Conservation (phyloP, 2,888 invertebrate species). For the Conistra vaccinii region DNA sequence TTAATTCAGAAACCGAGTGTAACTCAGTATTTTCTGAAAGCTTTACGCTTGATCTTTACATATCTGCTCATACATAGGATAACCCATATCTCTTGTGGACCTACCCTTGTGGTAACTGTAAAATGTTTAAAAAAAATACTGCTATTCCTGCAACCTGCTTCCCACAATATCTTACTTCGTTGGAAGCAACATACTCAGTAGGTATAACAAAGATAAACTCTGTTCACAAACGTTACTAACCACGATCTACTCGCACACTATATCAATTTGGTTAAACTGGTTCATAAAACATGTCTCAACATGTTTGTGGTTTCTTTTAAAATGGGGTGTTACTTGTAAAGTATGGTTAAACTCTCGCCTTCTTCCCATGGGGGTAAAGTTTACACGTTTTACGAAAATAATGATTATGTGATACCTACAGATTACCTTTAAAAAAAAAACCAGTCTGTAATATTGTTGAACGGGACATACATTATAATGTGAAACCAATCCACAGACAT, state of each 20-base stretch:
- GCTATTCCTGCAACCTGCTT: no score
- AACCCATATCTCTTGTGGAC: not conserved
- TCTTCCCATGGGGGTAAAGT: no score
- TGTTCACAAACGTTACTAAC: slow-evolving; percentile 20
- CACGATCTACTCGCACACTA: slow-evolving; percentile 47
- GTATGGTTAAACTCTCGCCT: no score
- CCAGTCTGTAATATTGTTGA: no score
- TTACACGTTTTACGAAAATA: no score
- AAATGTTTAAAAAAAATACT: not conserved
- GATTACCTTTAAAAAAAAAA: no score
- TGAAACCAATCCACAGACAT: no score
- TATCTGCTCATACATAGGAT: not conserved
- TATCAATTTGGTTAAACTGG: slow-evolving; percentile 60
- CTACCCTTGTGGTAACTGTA: not conserved
- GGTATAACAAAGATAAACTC: slow-evolving; percentile 28
- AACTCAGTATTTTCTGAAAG: not conserved
- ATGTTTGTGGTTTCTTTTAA: slow-evolving; percentile 16
- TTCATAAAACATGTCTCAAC: slow-evolving; percentile 48
- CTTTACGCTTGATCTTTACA: not conserved
- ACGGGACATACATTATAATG: no score
- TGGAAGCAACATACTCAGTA: slow-evolving; percentile 18
- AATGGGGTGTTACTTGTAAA: not conserved
- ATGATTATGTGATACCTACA: no score
- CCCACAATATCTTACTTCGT: not conserved
- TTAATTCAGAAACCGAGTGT: not conserved